A percentile compares a stretch with the other conserved stretches of the same genome.
phyloP scores from a whole-genome alignment of 1,140 invertebrate genomes.

The Camponotus pennsylvanicus region DNA sequence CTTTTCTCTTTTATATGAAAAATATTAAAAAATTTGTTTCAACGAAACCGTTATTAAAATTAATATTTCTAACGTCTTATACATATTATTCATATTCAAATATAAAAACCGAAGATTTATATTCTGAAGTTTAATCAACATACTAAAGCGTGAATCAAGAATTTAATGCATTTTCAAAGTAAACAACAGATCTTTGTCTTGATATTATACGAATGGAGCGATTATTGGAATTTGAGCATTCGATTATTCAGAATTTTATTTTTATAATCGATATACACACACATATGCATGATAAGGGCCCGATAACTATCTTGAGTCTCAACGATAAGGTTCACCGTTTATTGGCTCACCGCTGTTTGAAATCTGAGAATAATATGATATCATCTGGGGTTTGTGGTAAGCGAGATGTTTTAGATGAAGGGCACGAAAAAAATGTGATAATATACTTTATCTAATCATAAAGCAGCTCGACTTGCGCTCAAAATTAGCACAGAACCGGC shows the following conservation, averaged over 20 bases:
- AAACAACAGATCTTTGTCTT: neutral
- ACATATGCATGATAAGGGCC: neutral
- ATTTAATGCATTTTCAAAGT: neutral
- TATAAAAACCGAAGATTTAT: neutral
- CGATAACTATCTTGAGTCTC: neutral
- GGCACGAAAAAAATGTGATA: neutral
- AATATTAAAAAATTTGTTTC: neutral
- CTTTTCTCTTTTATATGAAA: neutral
- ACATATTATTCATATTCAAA: neutral
- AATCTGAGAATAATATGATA: constrained; percentile 1
- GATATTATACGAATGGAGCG: neutral
- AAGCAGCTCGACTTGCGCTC: neutral
- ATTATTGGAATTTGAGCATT: constrained; percentile 1
- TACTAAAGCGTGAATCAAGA: neutral
- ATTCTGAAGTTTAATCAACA: neutral
- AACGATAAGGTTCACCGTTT: neutral
- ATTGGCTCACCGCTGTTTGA: neutral
- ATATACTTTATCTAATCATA: constrained; percentile 30
- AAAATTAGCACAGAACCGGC: neutral
- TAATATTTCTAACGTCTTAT: neutral
- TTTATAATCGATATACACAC: neutral
- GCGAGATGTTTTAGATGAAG: constrained; percentile 29
- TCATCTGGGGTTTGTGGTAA: constrained; percentile 14
- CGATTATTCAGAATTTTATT: neutral
- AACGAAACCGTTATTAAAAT: neutral